These are phyloP conservation scores for Blastomussa wellsi DNA, from an alignment of 92 coral and sea anemone species.

Conservation along the genomic window DNA sequence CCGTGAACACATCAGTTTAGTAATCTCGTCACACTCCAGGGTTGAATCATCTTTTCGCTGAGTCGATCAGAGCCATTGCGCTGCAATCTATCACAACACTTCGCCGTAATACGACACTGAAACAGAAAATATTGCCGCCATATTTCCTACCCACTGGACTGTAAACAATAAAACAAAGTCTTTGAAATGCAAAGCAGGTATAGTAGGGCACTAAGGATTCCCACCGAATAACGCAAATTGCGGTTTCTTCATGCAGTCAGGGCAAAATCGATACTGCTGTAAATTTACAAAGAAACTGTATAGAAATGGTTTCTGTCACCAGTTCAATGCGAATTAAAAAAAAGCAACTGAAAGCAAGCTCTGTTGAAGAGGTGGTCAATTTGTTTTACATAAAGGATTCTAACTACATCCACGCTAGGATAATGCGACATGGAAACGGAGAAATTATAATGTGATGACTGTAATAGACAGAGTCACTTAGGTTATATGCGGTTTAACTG, in stretches of 20 bases:
- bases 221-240: neutral
- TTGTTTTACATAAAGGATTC: neutral
- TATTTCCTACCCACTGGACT: neutral
- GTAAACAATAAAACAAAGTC: neutral
- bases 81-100: too few species aligned
- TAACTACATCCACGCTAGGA: neutral
- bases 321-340: neutral
- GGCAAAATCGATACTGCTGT: neutral
- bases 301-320: neutral
- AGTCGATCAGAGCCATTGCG: neutral
- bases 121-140: neutral
- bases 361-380: neutral
- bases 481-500: neutral
- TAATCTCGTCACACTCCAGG: neutral
- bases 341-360: too few species aligned
- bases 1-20: neutral
- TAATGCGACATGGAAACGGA: neutral
- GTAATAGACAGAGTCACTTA: neutral
- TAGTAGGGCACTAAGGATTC: neutral
- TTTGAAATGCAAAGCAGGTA: slow-evolving; percentile 20
- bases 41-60: neutral
- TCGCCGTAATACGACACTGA: neutral
- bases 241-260: neutral
- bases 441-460: neutral
- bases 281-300: neutral